Evolutionary conservation across 1,140 invertebrate species (phyloP).

Genomic region (Colletes latitarsis): DNA sequence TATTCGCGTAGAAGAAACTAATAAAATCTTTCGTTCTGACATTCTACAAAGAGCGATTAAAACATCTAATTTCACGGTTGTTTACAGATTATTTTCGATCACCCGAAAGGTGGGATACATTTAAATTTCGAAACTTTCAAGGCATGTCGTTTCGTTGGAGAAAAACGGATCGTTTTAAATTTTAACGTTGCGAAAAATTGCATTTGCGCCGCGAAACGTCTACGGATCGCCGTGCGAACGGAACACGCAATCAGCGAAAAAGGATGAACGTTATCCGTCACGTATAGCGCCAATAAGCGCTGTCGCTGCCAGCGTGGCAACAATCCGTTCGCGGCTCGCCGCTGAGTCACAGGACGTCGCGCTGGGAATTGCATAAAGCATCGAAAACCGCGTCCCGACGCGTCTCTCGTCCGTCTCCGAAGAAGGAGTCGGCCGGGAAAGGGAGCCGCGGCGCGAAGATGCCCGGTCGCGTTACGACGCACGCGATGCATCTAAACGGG

Average conservation of each 20-base stretch:
- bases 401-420: neutral
- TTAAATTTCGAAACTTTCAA: too few relatives aligned
- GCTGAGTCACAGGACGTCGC: neutral
- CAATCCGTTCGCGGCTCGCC: neutral
- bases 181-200: too few relatives aligned
- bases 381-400: neutral
- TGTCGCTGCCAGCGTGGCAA: neutral
- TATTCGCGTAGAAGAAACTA: too few relatives aligned
- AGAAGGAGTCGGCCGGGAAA: neutral
- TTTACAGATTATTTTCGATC: too few relatives aligned
- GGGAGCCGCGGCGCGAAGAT: neutral
- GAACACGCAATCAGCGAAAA: neutral
- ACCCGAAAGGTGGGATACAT: too few relatives aligned
- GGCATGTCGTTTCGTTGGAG: too few relatives aligned
- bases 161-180: too few relatives aligned
- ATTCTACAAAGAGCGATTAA: too few relatives aligned
- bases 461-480: conserved; percentile 20
- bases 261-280: neutral
- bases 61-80: too few relatives aligned
- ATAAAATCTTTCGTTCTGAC: too few relatives aligned
- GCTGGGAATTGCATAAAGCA: conserved; percentile 13
- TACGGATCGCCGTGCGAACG: neutral
- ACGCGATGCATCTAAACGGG: conserved; percentile 61
- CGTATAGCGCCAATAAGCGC: neutral
- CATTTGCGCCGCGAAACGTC: too few relatives aligned